A percentile compares a stretch with the other conserved stretches of the same genome.
These are phyloP conservation scores for Podocnemis expansa DNA, from an alignment of 2,113 vertebrate genomes.

Conservation along the genomic window DNA sequence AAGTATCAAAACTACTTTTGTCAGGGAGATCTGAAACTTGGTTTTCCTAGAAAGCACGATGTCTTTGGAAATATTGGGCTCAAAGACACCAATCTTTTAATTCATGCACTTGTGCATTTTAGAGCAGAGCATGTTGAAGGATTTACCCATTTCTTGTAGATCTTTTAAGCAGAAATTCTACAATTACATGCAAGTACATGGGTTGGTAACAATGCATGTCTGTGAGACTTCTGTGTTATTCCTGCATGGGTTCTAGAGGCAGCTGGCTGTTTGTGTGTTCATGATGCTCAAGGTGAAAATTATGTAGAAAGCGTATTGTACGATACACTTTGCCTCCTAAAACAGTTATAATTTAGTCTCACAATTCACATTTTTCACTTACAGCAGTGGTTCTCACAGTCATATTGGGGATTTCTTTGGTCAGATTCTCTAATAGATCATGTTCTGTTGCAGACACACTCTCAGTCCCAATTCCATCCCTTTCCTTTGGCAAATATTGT, in stretches of 20 bases:
- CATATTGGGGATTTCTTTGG: neutral
- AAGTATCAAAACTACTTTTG: neutral
- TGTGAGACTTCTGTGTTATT: neutral
- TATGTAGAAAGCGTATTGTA: neutral
- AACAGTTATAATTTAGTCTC: neutral
- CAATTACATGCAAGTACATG: neutral
- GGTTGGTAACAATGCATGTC: neutral
- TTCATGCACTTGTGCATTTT: neutral
- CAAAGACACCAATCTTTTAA: too few relatives aligned
- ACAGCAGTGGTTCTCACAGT: neutral
- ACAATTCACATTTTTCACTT: neutral
- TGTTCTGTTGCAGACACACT: too few relatives aligned
- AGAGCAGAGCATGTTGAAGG: neutral
- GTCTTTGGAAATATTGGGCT: too few relatives aligned
- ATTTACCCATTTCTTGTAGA: neutral
- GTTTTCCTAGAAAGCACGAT: neutral
- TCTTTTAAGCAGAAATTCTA: neutral
- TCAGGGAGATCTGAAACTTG: neutral
- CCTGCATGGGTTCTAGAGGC: neutral
- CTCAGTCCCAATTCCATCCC: too few relatives aligned
- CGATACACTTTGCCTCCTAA: neutral
- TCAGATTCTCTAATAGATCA: neutral
- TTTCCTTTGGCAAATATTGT: too few relatives aligned
- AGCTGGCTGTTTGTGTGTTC: neutral
- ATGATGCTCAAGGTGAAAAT: neutral